phyloP scores from a whole-genome alignment of 2,113 vertebrate genomes.

The Columba janthina region DNA sequence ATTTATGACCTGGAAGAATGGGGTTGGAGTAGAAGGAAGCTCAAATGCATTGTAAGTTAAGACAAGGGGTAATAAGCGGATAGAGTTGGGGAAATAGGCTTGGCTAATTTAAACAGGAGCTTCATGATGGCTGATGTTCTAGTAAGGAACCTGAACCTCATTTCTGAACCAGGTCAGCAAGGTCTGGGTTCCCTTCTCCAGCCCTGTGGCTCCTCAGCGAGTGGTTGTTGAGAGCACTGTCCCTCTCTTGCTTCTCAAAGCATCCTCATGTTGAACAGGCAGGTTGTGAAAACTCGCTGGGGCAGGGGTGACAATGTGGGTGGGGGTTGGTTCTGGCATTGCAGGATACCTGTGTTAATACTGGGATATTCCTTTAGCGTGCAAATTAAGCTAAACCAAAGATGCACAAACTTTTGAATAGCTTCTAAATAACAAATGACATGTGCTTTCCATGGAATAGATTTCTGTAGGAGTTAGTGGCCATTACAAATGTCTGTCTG shows the following conservation, averaged over 20 bases:
- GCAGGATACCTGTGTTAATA: background rate
- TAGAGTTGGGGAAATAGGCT: background rate
- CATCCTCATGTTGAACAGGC: fast-evolving
- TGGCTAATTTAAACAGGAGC: background rate
- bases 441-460: background rate
- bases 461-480: background rate
- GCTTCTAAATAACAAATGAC: background rate
- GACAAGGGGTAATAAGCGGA: background rate
- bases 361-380: background rate
- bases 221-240: fast-evolving
- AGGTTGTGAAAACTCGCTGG: background rate
- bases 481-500: background rate
- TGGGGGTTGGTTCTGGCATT: background rate
- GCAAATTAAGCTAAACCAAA: background rate
- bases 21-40: background rate
- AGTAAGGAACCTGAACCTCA: background rate
- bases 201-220: background rate
- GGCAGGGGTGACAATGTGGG: background rate
- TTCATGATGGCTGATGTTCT: background rate
- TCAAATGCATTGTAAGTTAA: background rate
- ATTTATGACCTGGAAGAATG: background rate
- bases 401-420: background rate
- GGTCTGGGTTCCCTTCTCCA: background rate
- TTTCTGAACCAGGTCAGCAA: background rate
- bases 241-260: background rate